phyloP scores from a whole-genome alignment of 1,140 invertebrate genomes.

The Limonius californicus region DNA sequence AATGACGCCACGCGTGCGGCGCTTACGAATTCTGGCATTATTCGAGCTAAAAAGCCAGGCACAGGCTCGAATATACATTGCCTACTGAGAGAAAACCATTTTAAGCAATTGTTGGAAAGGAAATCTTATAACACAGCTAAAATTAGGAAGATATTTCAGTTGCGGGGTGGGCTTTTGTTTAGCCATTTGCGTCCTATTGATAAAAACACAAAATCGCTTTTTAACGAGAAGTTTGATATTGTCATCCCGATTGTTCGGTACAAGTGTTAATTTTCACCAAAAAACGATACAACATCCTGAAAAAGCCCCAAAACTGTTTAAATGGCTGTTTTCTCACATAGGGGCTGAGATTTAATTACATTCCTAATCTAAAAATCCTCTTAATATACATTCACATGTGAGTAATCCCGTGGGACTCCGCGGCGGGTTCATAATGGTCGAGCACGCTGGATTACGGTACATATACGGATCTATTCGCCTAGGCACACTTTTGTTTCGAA shows the following conservation, averaged over 20 bases:
- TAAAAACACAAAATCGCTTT: too few relatives aligned
- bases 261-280: too few relatives aligned
- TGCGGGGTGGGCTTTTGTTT: neutral
- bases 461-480: neutral
- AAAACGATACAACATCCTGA: too few relatives aligned
- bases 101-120: constrained; percentile 1
- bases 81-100: neutral
- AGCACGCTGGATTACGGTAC: neutral
- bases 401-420: constrained; percentile 1
- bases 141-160: constrained; percentile 1
- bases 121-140: neutral
- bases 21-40: constrained; percentile 7
- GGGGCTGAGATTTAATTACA: constrained; percentile 1
- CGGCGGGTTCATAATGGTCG: neutral
- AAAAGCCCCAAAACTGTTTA: neutral
- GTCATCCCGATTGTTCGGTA: too few relatives aligned
- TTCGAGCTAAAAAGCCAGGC: constrained; percentile 10
- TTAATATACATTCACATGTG: constrained; percentile 9
- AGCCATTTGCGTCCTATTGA: too few relatives aligned
- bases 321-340: constrained; percentile 5
- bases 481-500: too few relatives aligned
- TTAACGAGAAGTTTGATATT: too few relatives aligned
- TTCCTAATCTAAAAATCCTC: constrained; percentile 6
- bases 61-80: neutral
- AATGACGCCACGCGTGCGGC: neutral